Base-by-base conservation (phyloP, 2,113 vertebrate species). In the Sigmodon hispidus region DNA sequence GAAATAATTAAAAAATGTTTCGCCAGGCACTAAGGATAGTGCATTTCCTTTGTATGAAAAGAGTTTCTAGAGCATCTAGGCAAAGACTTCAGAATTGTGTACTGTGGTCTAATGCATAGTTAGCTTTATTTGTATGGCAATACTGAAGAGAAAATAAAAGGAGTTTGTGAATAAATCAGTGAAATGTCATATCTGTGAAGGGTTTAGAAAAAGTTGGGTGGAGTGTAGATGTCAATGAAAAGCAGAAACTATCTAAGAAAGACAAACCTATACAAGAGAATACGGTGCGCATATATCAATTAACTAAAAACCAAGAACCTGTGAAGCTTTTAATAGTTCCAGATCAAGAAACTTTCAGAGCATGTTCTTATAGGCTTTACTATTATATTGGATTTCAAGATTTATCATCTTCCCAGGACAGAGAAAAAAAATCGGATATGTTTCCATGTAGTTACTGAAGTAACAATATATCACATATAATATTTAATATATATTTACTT, bases 1-100 rank as follows among this genome's bases (percentile, higher is more conserved):
- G 45, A 93, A 87, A 36, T 29, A 80, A 59, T 21, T 95, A 22
- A n/a, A 72, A 90, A 63, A 86, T 15, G 1, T 91, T 94, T 85
- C 69, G 0, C 24, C 13, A 69, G 15, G 3, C 19, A 67, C 7
- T 29, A 0, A 55, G 12, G 76, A 70, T 29, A 45, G 79, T 69
- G 4, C 72, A 86, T 3, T 16, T 1, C 1, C 17, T 34, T 87
- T 76, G 43, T 15, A 7, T 90, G 57, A 4, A 67, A 45, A 24
- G 72, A 1, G 7, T 31, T 75, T 72, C 26, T 81, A 17, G 29
- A 63, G 52, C 4, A 72, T 24, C 63, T 52, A 8, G 17, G 22
- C 7, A 84, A 87, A 92, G 10, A 43, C 88, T 93, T 85, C 45
- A 59, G 12, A 40, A 1, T 48, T 72, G 4, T 63, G 36, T 45